Evolutionary conservation across 2,888 invertebrate genomes (phyloP), one percentile per base, ranked within the genome.

Genomic region (Melanostoma mellinum): DNA sequence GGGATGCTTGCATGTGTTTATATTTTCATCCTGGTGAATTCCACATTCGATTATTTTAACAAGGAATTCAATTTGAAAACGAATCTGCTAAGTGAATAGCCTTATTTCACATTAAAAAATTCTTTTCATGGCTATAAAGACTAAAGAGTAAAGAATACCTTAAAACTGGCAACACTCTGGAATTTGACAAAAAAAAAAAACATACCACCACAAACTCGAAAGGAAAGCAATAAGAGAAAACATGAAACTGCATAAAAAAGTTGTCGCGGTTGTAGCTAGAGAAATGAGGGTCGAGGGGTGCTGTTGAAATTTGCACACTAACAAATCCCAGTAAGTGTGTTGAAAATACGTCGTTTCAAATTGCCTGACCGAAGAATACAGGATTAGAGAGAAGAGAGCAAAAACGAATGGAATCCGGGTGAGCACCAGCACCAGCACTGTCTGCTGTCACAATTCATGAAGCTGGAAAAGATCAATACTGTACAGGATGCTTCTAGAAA

Each of bases 391-490:
- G 74, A 48, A 46, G 60, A 63, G 60, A 65, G 58, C 63, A 63
- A 46, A 69, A 72, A n/a, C 50, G 68, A 44, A 38, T 40, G 52
- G 78, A 74, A 84, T 84, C 84, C 84, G 84, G 84, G 84, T 74
- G 84, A 84, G 84, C 48, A 82, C 1, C 20, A 74, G 42, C 42
- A 46, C 44, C 8, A 20, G 38, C 36, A 55, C 38, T 61, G 56
- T 75, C 65, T 44, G 38, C 30, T 74, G 56, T 60, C 58, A 71
- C 33, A 1, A 20, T 20, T 20, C 20, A 20, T 20, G 58, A 67
- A 84, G 60, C 84, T 75, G 79, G 60, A 79, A 84, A 84, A 75
- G 84, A 84, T 84, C 84, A 84, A 84, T 84, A 84, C 69, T 50
- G 46, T 53, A 79, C 79, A 74, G 78, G 84, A 79, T 74, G 84